Base-by-base conservation (phyloP, 23 tunicate genomes). In the Clavelina lepadiformis region DNA sequence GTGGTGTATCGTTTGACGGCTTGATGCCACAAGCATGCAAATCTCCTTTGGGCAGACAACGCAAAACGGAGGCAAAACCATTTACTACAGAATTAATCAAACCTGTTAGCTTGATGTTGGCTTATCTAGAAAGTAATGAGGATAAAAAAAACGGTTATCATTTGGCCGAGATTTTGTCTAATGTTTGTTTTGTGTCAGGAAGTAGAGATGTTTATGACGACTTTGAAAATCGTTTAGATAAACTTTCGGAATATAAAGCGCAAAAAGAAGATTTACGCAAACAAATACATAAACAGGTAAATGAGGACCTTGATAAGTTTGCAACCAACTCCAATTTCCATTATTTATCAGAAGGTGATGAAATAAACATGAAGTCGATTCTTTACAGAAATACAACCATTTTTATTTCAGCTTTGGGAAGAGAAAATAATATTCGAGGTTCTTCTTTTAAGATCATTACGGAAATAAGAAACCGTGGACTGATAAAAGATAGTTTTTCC, bases 111-210 rank as follows among this genome's bases (percentile, higher is more conserved):
- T 51, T 19, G 7, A 73, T 73, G 69, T 34, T 38, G 3, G 28
- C 38, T 28, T 61, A 63, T 2, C 51, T 73, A 0, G 64, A 38
- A 8, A 37, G 23, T 13, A 26, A 65, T 7, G 61, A 64, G 2
- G 58, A 65, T 23, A 20, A 20, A 1, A 44, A 44, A n/a, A 50
- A 75, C 30, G 81, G 81, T 15, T 75, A 75, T 46, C 49, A 51
- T 25, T n/a, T 75, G 72, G 66, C 66, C 29, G 81, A 75, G 20
- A 28, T 75, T 50, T 44, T 75, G n/a, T 49, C 31, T 4, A 75
- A 46, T 8, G 52, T 61, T 35, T 75, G 81, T 28, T 49, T 64
- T 49, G 81, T 75, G 15, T 50, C 41, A 20, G 81, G 81, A n/a
- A 53, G 21, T 27, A 53, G 23, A 6, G 21, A 8, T 53, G 59